Percentiles rank a stretch among this genome's conserved stretches.
These are phyloP conservation scores for Eupithecia exiguata DNA, from an alignment of 2,888 invertebrate species.

Conservation along the genomic window DNA sequence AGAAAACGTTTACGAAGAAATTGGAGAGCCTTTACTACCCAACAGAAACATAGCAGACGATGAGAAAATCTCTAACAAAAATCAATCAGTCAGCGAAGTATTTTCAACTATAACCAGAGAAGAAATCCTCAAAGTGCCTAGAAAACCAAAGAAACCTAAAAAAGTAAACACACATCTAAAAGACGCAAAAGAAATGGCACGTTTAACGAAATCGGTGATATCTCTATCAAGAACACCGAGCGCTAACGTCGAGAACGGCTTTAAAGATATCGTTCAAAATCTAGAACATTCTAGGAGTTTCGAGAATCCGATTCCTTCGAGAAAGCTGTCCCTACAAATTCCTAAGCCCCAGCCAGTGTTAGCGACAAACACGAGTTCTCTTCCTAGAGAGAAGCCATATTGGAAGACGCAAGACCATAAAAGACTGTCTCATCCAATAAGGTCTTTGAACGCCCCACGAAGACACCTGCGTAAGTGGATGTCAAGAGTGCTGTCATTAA, in stretches of 20 bases:
- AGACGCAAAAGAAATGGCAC: constrained; percentile 58
- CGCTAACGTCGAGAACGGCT: constrained; percentile 61
- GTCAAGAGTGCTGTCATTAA: constrained; percentile 61
- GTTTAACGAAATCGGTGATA: constrained; percentile 71
- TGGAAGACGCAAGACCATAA: constrained; percentile 80
- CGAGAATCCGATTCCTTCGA: constrained; percentile 40
- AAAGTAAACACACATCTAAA: constrained; percentile 49
- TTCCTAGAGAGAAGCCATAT: constrained; percentile 71
- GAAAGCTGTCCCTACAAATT: constrained; percentile 71
- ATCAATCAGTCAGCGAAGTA: constrained; percentile 54
- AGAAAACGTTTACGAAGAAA: constrained; percentile 79
- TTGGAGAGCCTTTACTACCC: constrained; percentile 54
- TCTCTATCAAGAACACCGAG: constrained; percentile 72
- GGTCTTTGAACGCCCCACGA: constrained; percentile 71
- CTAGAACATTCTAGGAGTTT: constrained; percentile 56
- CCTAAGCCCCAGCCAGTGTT: constrained; percentile 52
- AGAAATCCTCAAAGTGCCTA: constrained; percentile 73
- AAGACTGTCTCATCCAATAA: constrained; percentile 73
- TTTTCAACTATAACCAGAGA: constrained; percentile 65
- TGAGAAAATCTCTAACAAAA: constrained; percentile 68
- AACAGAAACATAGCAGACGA: constrained; percentile 75
- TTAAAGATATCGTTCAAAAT: constrained; percentile 61
- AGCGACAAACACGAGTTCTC: constrained; percentile 64
- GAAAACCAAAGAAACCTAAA: constrained; percentile 71
- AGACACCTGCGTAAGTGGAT: constrained; percentile 76